phyloP scores from a whole-genome alignment of 2,113 vertebrate species.

The Elanoides forficatus region DNA sequence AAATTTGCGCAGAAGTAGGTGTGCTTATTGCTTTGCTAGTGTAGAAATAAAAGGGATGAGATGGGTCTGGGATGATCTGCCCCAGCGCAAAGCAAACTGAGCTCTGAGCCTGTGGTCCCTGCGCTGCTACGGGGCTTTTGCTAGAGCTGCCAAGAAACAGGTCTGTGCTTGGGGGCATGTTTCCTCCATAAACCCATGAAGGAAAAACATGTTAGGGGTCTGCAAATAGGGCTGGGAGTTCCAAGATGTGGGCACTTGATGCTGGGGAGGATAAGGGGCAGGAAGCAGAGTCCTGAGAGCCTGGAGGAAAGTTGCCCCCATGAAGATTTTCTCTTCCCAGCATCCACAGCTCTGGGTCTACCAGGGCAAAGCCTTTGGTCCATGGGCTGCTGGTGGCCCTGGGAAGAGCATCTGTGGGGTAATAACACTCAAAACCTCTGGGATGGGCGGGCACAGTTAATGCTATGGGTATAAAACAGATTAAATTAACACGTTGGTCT shows the following conservation, averaged over 20 bases:
- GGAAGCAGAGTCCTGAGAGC: not conserved
- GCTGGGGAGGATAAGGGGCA: not conserved
- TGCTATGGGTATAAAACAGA: fast-evolving
- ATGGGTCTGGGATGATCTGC: not conserved
- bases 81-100: not conserved
- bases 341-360: not conserved
- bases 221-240: not conserved
- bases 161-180: fast-evolving
- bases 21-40: not conserved
- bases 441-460: not conserved
- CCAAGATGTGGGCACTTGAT: not conserved
- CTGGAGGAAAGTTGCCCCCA: fast-evolving
- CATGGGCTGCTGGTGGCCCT: not conserved
- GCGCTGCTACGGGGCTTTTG: not conserved
- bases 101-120: not conserved
- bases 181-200: not conserved
- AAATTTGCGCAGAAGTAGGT: too few species aligned
- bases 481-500: fast-evolving
- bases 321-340: not conserved
- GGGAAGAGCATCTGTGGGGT: too few species aligned
- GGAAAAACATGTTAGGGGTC: fast-evolving
- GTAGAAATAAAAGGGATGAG: not conserved
- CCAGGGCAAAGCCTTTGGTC: not conserved
- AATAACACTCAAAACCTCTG: not conserved
- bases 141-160: not conserved